phyloP scores from a whole-genome alignment of 2,888 invertebrate species.

The Chrysolina americana region DNA sequence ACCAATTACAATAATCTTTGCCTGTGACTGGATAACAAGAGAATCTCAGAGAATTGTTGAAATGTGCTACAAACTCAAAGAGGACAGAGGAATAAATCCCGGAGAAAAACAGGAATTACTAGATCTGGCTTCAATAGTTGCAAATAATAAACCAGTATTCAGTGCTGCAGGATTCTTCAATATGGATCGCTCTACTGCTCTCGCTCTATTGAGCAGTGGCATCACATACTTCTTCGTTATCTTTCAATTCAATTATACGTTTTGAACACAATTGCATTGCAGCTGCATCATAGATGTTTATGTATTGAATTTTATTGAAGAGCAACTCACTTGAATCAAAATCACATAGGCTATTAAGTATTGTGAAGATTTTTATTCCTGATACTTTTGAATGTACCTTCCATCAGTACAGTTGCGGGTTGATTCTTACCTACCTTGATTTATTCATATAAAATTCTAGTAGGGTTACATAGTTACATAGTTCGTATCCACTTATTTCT shows the following conservation, averaged over 20 bases:
- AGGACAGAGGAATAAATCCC: not conserved
- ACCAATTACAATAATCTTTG: not conserved
- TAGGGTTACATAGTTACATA: no score
- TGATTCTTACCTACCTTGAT: no score
- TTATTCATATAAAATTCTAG: no score
- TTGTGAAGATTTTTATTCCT: no score
- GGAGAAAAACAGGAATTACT: not conserved
- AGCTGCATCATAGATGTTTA: no score
- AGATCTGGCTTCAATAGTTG: not conserved
- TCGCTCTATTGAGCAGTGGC: constrained; percentile 33
- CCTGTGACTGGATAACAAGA: not conserved
- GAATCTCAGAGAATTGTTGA: not conserved
- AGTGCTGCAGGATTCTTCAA: not conserved
- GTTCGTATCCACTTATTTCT: no score
- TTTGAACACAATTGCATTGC: no score
- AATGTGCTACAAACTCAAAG: not conserved
- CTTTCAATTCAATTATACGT: constrained; percentile 74
- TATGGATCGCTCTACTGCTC: constrained; percentile 27
- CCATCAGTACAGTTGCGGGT: no score
- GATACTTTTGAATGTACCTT: no score
- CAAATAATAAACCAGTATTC: not conserved
- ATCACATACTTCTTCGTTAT: constrained; percentile 70
- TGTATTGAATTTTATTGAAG: no score
- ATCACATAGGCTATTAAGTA: no score
- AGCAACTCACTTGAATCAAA: no score